Conservation (phyloP, 1,140 invertebrate species). For the Meloidogyne chitwoodi region DNA sequence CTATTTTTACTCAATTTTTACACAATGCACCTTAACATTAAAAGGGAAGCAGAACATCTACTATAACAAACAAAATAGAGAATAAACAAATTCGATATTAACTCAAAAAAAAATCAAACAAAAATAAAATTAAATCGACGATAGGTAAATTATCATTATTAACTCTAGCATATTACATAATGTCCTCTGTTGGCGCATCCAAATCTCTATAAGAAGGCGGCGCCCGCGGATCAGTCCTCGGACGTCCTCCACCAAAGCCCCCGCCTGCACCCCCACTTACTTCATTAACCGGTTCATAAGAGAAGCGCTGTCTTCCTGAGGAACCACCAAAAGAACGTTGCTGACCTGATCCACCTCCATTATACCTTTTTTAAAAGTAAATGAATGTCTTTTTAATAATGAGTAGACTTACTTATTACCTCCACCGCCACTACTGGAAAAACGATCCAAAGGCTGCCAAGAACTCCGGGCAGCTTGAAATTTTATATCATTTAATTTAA, state of each 20-base stretch:
- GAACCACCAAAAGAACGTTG: neutral
- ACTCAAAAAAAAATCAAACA: neutral
- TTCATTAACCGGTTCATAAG: constrained; percentile 3
- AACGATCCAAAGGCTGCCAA: neutral
- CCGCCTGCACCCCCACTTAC: constrained; percentile 11
- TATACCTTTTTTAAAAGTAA: neutral
- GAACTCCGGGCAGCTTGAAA: neutral
- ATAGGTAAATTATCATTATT: neutral
- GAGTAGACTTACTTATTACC: neutral
- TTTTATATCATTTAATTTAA: neutral
- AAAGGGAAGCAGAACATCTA: too few species aligned
- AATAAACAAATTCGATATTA: neutral
- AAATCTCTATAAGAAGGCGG: constrained; percentile 78
- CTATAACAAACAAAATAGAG: too few species aligned
- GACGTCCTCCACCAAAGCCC: constrained; percentile 27
- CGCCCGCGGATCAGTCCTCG: constrained; percentile 65
- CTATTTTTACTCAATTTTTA: too few species aligned
- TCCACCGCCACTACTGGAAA: neutral
- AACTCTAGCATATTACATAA: constrained; percentile 24
- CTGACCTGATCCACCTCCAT: neutral
- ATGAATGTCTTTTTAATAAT: too few species aligned
- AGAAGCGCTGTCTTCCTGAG: neutral
- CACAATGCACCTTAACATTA: too few species aligned
- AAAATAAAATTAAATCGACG: neutral
- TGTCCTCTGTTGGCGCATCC: constrained; percentile 71